Conservation (phyloP, 1,140 invertebrate species). For the Zaprionus taronus region DNA sequence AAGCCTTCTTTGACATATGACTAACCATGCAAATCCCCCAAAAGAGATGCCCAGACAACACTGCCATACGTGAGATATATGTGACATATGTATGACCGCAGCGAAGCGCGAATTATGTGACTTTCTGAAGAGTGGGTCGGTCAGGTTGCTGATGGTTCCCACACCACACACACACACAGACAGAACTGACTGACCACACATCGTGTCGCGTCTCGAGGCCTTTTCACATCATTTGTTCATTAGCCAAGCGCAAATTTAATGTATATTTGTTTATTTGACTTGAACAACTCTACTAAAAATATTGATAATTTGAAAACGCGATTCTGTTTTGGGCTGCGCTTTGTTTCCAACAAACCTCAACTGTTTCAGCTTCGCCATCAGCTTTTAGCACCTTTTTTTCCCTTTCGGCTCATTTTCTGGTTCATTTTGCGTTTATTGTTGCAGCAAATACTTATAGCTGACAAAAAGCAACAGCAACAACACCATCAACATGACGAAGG, state of each 20-base stretch:
- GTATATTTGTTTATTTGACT: constrained; percentile 37
- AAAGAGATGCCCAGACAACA: constrained; percentile 50
- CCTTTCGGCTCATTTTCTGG: constrained; percentile 25
- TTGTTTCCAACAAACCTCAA: constrained; percentile 17
- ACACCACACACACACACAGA: constrained; percentile 1
- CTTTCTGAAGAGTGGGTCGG: constrained; percentile 20
- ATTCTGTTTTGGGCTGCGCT: constrained; percentile 36
- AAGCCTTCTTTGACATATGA: constrained; percentile 67
- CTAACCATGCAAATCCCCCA: constrained; percentile 60
- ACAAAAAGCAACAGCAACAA: constrained; percentile 21
- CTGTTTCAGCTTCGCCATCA: constrained; percentile 6
- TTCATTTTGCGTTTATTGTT: constrained; percentile 51
- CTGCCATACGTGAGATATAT: constrained; percentile 15
- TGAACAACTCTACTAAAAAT: constrained; percentile 10
- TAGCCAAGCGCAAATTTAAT: constrained; percentile 52
- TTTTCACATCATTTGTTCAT: constrained; percentile 38
- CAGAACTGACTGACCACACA: constrained; percentile 33
- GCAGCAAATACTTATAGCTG: constrained; percentile 52
- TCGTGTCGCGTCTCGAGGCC: constrained; percentile 41
- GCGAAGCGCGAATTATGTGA: constrained; percentile 56
- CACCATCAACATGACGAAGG: constrained; percentile 20
- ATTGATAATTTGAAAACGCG: constrained; percentile 65
- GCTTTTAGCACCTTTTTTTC: constrained; percentile 67
- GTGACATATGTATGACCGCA: constrained; percentile 34
- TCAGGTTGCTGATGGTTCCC: constrained; percentile 15